Conservation (phyloP, 2,797 vertebrate genomes). For the Microchirus variegatus region DNA sequence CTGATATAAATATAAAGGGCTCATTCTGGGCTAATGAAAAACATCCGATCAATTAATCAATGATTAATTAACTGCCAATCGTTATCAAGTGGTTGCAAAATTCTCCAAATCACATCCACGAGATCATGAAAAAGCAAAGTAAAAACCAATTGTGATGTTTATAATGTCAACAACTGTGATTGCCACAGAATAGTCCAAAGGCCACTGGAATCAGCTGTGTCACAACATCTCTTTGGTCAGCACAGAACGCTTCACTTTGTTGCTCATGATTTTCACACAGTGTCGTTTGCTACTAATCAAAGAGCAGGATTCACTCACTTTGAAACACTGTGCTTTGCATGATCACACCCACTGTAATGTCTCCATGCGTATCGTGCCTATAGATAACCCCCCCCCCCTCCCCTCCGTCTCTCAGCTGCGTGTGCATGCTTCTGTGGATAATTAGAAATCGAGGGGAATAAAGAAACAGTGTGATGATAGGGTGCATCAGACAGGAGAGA, state of each 20-base stretch:
- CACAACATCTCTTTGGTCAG: not conserved
- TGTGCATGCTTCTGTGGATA: constrained; percentile 37
- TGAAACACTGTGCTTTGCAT: constrained; percentile 27
- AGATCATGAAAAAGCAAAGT: too few relatives aligned
- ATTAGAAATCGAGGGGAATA: constrained; percentile 56
- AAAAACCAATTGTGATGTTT: too few relatives aligned
- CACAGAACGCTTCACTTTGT: constrained; percentile 25
- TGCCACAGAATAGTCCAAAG: too few relatives aligned
- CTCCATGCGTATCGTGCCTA: constrained; percentile 10
- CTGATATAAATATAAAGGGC: too few relatives aligned
- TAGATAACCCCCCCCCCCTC: constrained; percentile 26
- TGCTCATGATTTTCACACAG: constrained; percentile 30
- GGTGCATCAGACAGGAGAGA: constrained; percentile 37
- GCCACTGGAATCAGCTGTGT: too few relatives aligned
- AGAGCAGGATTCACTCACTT: constrained; percentile 42
- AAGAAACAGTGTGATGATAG: constrained; percentile 36
- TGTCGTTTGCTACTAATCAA: constrained; percentile 36
- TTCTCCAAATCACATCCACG: too few relatives aligned
- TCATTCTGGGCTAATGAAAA: too few relatives aligned
- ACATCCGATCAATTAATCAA: too few relatives aligned
- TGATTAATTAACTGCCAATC: too few relatives aligned
- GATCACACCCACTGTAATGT: constrained; percentile 38
- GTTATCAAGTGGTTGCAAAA: too few relatives aligned
- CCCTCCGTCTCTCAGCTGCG: constrained; percentile 20
- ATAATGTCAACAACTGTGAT: too few relatives aligned